These are phyloP conservation scores for Pedicia rivosa DNA, from an alignment of 2,888 invertebrate genomes.

Conservation along the genomic window DNA sequence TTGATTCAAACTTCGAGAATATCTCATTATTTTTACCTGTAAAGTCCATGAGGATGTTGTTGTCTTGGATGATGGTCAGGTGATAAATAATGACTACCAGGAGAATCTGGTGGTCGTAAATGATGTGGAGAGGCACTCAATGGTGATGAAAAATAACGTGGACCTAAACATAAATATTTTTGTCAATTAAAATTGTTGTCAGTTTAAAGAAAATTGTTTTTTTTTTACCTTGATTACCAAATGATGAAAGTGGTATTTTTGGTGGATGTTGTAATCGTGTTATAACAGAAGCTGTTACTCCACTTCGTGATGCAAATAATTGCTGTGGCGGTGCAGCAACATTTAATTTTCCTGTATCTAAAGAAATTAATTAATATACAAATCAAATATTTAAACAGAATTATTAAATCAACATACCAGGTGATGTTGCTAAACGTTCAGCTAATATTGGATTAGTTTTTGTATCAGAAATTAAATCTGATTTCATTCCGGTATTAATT, in stretches of 20 bases:
- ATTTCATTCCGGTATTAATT: neutral
- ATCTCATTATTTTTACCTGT: no score
- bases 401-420: neutral
- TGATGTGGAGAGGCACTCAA: constrained; percentile 13
- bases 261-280: constrained; percentile 40
- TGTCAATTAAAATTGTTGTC: no score
- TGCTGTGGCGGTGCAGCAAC: constrained; percentile 34
- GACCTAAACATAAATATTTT: neutral
- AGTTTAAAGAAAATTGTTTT: no score
- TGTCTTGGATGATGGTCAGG: no score
- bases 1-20: no score
- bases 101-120: constrained; percentile 19
- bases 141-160: constrained; percentile 2
- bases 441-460: constrained; percentile 6
- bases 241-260: neutral
- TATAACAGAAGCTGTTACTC: constrained; percentile 38
- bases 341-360: constrained; percentile 19
- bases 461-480: neutral
- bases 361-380: neutral
- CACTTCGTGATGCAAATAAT: constrained; percentile 31
- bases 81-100: constrained; percentile 1
- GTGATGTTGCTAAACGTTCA: constrained; percentile 2
- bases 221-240: constrained; percentile 3
- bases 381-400: neutral
- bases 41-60: no score